Evolutionary conservation across 2,888 invertebrate genomes (phyloP).

Genomic region (Abscondita cerata): DNA sequence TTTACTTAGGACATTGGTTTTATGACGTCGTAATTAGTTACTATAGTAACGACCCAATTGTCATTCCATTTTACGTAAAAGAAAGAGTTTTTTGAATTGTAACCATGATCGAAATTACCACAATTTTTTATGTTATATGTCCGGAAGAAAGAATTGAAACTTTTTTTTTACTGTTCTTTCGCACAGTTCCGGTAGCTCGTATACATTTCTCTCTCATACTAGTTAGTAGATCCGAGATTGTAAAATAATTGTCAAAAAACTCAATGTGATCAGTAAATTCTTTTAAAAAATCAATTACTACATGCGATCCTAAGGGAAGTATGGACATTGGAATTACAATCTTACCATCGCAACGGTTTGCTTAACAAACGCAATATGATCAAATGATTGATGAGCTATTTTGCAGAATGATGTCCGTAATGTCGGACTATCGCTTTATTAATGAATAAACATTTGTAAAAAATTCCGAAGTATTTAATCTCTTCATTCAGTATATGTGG

Average conservation of each 20-base stretch:
- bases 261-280: not conserved
- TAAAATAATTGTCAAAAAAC: conserved; percentile 2
- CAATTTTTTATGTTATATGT: not conserved
- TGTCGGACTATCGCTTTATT: too few relatives aligned
- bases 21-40: not conserved
- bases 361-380: conserved; percentile 10
- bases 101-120: not conserved
- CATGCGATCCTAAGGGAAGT: not conserved
- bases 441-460: too few relatives aligned
- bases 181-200: not conserved
- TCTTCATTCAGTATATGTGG: not conserved
- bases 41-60: not conserved
- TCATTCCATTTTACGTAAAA: not conserved
- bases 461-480: not conserved
- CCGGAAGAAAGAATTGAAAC: not conserved
- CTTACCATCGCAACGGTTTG: not conserved
- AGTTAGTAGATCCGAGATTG: not conserved
- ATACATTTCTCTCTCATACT: not conserved
- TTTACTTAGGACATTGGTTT: not conserved
- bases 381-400: conserved; percentile 12
- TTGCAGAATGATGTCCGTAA: too few relatives aligned
- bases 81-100: not conserved
- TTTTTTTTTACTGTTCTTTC: not conserved
- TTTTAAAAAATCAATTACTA: not conserved
- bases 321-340: too few relatives aligned